A percentile compares a stretch with the other conserved stretches of the same genome.
Evolutionary conservation across 2,888 invertebrate species (phyloP).

Genomic region (Gastracanthus pulcherrimus): DNA sequence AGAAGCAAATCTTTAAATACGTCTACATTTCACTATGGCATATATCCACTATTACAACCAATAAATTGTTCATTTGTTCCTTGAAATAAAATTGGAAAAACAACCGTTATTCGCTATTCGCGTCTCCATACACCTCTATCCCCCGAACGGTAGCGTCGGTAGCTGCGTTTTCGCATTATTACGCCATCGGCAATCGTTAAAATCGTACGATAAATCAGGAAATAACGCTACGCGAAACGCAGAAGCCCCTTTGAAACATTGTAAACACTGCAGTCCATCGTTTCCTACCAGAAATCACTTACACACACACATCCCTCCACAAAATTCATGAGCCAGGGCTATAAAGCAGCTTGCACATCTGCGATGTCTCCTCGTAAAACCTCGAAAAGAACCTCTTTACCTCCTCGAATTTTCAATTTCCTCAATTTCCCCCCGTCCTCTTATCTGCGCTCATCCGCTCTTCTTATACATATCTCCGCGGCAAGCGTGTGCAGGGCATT

Average conservation of each 20-base stretch:
- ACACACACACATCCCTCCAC: background rate
- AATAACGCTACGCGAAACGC: background rate
- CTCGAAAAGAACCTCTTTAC: background rate
- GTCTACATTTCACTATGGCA: too few species aligned
- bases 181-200: background rate
- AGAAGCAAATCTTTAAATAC: background rate
- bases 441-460: background rate
- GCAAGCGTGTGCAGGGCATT: background rate
- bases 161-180: too few species aligned
- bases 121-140: background rate
- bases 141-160: background rate
- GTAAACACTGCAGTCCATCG: background rate
- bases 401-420: conserved; percentile 41
- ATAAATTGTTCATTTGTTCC: background rate
- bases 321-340: conserved; percentile 23
- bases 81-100: background rate
- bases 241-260: background rate
- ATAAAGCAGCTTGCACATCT: background rate
- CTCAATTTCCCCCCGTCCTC: background rate
- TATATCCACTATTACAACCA: background rate
- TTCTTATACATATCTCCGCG: background rate
- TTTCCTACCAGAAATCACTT: background rate
- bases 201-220: background rate
- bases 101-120: background rate
- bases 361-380: conserved; percentile 6